Evolutionary conservation across 2,888 invertebrate genomes (phyloP), one percentile per base, ranked within the genome.

Genomic region (Ectemnius continuus): DNA sequence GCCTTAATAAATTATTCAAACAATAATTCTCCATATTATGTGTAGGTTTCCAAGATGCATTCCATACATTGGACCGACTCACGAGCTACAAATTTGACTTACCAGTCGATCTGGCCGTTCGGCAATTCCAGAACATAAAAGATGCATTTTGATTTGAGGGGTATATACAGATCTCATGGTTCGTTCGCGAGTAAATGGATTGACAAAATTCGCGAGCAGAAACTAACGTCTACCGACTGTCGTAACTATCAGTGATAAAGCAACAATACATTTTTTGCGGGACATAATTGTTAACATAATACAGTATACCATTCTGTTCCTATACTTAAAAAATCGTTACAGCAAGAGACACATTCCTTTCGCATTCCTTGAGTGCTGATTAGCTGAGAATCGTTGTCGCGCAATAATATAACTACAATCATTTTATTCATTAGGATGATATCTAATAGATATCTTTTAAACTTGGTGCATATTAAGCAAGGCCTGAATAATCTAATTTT

Each of bases 71-170:
- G 85, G 99, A 99, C 88, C 94, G 94, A 68, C 92, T 99, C 66
- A 95, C 96, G 66, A 94, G 94, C 67, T 94, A 96, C 87, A 95
- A 97, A 88, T 99, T 99, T 91, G 96, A 97, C 89, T 93, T 99
- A 87, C 99, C 99, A 0, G 97, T 98, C 16, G 99, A 99, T 91
- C 93, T 99, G 86, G 99, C 99, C 56, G 95, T 99, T 57, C 94
- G 98, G 88, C 98, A 99, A 88, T 98, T 99, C 90, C 97, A 97
- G 90, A 98, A 98, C 92, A 99, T 99, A 91, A 98, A 97, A 93
- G 98, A 99, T 92, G 98, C 91, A 74, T 91, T 91, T 79, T 91
- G 86, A 90, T 84, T 63, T 52, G 62, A 3, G 48, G 60, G 56
- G 61, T 63, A 57, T 6, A 20, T 47, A 18, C 26, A 63, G 26